Evolutionary conservation across 2,797 vertebrate genomes (phyloP).

Genomic region (Ptychobarbus kaznakovi): DNA sequence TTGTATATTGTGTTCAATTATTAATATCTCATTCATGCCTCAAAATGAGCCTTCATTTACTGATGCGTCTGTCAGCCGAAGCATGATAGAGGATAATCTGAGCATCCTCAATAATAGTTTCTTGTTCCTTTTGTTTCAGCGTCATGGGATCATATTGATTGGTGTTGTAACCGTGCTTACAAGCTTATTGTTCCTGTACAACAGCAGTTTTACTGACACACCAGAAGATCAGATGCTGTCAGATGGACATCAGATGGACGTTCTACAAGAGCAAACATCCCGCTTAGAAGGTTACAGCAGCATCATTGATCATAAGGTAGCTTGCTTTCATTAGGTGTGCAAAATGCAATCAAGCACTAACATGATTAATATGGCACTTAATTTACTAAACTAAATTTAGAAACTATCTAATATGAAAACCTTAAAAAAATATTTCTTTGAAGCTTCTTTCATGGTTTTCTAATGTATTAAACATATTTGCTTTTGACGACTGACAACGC

Average conservation of each 20-base stretch:
- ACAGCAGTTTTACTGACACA: slow-evolving; percentile 74
- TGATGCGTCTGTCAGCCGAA: neutral
- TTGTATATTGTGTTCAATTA: neutral
- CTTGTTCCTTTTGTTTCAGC: slow-evolving; percentile 75
- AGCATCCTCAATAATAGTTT: neutral
- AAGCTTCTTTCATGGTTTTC: neutral
- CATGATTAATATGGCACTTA: neutral
- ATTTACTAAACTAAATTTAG: neutral
- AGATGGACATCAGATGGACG: slow-evolving; percentile 36
- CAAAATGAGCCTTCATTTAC: neutral
- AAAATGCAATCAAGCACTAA: neutral
- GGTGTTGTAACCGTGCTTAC: slow-evolving; percentile 89
- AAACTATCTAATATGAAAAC: neutral
- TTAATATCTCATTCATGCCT: neutral
- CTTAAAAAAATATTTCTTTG: neutral
- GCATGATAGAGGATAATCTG: neutral
- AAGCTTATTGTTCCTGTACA: slow-evolving; percentile 90
- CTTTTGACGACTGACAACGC: neutral
- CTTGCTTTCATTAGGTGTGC: slow-evolving; percentile 42
- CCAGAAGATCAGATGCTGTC: slow-evolving; percentile 34
- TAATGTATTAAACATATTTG: neutral
- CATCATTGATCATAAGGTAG: slow-evolving; percentile 91
- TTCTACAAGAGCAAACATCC: slow-evolving; percentile 53
- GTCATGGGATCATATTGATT: slow-evolving; percentile 88
- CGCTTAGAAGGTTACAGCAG: slow-evolving; percentile 86